These are phyloP conservation scores for Aphaenogaster ashmeadi DNA, from an alignment of 1,140 invertebrate genomes.

Conservation along the genomic window DNA sequence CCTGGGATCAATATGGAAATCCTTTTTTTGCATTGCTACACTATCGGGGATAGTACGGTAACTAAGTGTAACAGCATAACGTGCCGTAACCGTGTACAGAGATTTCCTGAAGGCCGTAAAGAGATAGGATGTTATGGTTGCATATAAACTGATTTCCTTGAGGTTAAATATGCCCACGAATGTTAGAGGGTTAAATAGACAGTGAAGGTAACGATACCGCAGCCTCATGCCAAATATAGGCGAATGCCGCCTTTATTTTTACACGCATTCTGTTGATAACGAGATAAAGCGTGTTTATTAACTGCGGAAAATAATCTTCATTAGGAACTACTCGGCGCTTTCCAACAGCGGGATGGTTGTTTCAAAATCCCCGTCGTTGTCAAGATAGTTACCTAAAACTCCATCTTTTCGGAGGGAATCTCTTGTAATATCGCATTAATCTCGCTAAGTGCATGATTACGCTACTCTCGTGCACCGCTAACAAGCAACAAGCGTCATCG, in stretches of 20 bases:
- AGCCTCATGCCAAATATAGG: conserved; percentile 38
- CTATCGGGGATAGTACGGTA: background rate
- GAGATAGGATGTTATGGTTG: conserved; percentile 10
- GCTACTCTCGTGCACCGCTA: conserved; percentile 49
- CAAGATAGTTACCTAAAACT: background rate
- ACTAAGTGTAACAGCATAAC: background rate
- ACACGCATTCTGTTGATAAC: conserved; percentile 24
- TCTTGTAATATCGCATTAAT: conserved; percentile 29
- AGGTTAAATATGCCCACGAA: conserved; percentile 23
- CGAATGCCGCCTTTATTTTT: conserved; percentile 48
- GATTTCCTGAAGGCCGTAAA: conserved; percentile 21
- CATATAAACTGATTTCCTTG: conserved; percentile 41
- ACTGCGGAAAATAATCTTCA: background rate
- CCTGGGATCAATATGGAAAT: conserved; percentile 19
- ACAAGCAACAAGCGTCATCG: conserved; percentile 61
- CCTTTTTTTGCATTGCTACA: background rate
- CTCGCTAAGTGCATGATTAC: conserved; percentile 56
- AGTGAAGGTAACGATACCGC: conserved; percentile 16
- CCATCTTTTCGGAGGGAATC: conserved; percentile 1
- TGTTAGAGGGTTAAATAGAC: conserved; percentile 28
- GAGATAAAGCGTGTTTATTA: background rate
- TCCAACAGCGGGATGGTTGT: background rate
- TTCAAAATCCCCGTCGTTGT: background rate
- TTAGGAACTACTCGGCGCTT: background rate
- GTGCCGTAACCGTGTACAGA: background rate